A percentile compares a stretch with the other conserved stretches of the same genome.
phyloP scores from a whole-genome alignment of 2,888 invertebrate genomes.

The Cordilura impudica region DNA sequence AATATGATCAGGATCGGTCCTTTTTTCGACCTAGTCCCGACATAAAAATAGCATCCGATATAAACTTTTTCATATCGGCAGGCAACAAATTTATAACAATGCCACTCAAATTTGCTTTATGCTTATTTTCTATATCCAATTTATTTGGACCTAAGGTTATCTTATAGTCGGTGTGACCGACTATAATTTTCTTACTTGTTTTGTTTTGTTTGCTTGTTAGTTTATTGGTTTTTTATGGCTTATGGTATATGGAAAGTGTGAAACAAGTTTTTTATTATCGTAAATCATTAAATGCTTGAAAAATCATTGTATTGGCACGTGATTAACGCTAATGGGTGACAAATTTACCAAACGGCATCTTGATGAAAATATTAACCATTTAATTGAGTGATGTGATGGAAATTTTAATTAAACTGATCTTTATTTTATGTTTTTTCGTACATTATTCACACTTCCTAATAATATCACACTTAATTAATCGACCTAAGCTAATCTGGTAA shows the following conservation, averaged over 20 bases:
- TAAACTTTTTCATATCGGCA: too few relatives aligned
- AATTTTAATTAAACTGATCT: constrained; percentile 50
- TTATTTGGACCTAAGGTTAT: too few relatives aligned
- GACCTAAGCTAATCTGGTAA: too few relatives aligned
- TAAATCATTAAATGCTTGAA: constrained; percentile 60
- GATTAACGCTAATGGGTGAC: constrained; percentile 63
- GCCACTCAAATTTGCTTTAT: too few relatives aligned
- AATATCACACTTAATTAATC: too few relatives aligned
- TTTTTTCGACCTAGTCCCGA: too few relatives aligned
- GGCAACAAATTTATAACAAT: too few relatives aligned
- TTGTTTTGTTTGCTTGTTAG: neutral
- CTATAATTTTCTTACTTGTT: constrained; percentile 1
- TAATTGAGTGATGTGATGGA: constrained; percentile 58
- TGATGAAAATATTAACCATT: constrained; percentile 47
- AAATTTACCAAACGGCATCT: constrained; percentile 58
- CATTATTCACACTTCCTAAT: too few relatives aligned
- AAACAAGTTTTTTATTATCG: constrained; percentile 58
- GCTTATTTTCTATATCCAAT: too few relatives aligned
- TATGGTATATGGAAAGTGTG: constrained; percentile 56
- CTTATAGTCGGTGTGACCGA: neutral
- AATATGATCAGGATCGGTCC: too few relatives aligned
- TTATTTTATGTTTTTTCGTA: too few relatives aligned
- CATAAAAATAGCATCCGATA: too few relatives aligned
- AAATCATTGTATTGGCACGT: constrained; percentile 62
- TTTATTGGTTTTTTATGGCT: neutral